These are phyloP conservation scores for Halcyon badia DNA, from an alignment of 2,797 vertebrate genomes.

Conservation along the genomic window DNA sequence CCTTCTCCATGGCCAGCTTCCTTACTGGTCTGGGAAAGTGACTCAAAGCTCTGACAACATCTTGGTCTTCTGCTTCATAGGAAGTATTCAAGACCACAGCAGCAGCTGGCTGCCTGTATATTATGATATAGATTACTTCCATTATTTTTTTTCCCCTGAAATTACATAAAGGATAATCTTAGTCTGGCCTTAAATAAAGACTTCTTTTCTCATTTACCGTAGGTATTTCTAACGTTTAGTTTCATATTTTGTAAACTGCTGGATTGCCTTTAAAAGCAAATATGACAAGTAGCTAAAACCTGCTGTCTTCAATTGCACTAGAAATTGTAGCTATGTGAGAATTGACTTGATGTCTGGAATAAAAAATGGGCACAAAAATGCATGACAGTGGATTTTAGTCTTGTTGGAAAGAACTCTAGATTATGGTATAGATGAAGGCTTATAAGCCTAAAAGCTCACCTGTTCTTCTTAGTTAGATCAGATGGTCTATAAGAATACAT, in stretches of 20 bases:
- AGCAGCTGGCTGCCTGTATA: background rate
- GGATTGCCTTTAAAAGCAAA: background rate
- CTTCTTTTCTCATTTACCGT: background rate
- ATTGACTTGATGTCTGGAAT: background rate
- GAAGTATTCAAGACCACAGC: background rate
- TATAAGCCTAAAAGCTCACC: background rate
- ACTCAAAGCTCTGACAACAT: background rate
- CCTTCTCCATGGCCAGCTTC: background rate
- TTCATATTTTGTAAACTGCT: constrained; percentile 3
- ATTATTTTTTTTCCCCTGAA: background rate
- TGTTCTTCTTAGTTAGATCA: background rate
- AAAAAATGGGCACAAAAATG: background rate
- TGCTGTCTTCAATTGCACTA: background rate
- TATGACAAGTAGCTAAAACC: background rate
- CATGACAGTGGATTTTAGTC: background rate
- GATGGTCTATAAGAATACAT: background rate
- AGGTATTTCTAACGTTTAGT: background rate
- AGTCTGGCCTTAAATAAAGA: background rate
- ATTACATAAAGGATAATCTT: background rate
- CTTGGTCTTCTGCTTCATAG: background rate
- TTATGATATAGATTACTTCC: background rate
- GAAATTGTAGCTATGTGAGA: background rate
- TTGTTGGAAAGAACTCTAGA: background rate
- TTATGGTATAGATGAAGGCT: background rate
- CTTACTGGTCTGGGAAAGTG: background rate